Conservation (phyloP, 1,140 invertebrate species). For the Brachionus manjavacas region DNA sequence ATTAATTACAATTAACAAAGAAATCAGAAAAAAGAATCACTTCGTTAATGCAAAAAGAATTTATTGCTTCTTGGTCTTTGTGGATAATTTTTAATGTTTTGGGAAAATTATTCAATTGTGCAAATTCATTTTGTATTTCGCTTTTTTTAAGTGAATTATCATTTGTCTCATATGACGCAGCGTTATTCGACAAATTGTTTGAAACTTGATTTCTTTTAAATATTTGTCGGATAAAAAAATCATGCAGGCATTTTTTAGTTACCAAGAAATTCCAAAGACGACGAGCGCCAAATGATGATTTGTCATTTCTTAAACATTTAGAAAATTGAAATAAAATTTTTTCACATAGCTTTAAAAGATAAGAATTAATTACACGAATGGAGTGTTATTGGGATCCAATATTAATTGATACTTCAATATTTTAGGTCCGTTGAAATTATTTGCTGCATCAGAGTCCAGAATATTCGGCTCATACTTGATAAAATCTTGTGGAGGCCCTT, state of each 20-base stretch:
- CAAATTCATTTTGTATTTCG: neutral
- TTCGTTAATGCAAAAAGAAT: slow-evolving; percentile 90
- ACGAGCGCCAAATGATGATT: slow-evolving; percentile 69
- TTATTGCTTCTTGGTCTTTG: slow-evolving; percentile 96
- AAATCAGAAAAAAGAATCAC: slow-evolving; percentile 58
- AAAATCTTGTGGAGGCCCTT: slow-evolving; percentile 62
- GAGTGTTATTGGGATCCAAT: slow-evolving; percentile 86
- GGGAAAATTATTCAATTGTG: slow-evolving; percentile 44
- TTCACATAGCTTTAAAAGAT: neutral
- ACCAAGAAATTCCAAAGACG: slow-evolving; percentile 89
- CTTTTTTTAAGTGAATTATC: neutral
- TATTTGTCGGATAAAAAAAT: slow-evolving; percentile 89
- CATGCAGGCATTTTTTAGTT: slow-evolving; percentile 82
- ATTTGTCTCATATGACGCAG: neutral
- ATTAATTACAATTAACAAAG: slow-evolving; percentile 30
- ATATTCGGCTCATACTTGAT: slow-evolving; percentile 66
- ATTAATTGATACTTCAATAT: slow-evolving; percentile 87
- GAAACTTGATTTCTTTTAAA: slow-evolving; percentile 68
- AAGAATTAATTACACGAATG: slow-evolving; percentile 69
- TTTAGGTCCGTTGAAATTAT: slow-evolving; percentile 66
- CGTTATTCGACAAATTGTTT: slow-evolving; percentile 43
- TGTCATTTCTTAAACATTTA: slow-evolving; percentile 46
- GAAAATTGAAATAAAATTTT: slow-evolving; percentile 61
- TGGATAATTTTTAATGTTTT: slow-evolving; percentile 84
- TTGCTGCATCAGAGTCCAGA: slow-evolving; percentile 66